phyloP scores from a whole-genome alignment of 2,113 vertebrate genomes.

The Tragelaphus scriptus region DNA sequence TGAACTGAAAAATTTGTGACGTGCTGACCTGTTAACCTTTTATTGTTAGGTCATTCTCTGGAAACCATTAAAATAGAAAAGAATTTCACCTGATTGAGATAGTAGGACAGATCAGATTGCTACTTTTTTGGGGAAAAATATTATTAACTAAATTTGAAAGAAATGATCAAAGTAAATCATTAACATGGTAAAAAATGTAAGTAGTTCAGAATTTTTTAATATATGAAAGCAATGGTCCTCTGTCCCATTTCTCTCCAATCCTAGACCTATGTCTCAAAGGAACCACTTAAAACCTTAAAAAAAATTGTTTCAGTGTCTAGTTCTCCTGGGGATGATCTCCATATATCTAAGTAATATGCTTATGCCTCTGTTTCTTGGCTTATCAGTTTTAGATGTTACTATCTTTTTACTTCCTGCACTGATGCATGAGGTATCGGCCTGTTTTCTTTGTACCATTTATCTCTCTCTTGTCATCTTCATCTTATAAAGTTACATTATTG shows the following conservation, averaged over 20 bases:
- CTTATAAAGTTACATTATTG: background rate
- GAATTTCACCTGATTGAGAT: background rate
- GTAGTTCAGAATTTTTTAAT: background rate
- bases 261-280: background rate
- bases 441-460: background rate
- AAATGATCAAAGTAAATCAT: constrained; percentile 9
- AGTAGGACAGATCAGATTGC: background rate
- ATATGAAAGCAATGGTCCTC: background rate
- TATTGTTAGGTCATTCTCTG: background rate
- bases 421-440: background rate
- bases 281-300: background rate
- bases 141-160: background rate
- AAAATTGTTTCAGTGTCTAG: constrained; percentile 7
- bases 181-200: background rate
- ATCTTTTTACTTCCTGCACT: constrained; percentile 13
- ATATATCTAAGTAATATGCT: background rate
- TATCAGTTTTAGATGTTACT: background rate
- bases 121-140: background rate
- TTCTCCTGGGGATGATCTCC: background rate
- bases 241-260: background rate
- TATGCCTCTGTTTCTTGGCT: constrained; percentile 8
- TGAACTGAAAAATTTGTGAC: background rate
- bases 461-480: background rate
- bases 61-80: constrained; percentile 17
- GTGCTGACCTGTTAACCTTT: background rate